These are phyloP conservation scores for Caenorhabditis uteleia DNA, from an alignment of 2,888 invertebrate genomes.

Conservation along the genomic window DNA sequence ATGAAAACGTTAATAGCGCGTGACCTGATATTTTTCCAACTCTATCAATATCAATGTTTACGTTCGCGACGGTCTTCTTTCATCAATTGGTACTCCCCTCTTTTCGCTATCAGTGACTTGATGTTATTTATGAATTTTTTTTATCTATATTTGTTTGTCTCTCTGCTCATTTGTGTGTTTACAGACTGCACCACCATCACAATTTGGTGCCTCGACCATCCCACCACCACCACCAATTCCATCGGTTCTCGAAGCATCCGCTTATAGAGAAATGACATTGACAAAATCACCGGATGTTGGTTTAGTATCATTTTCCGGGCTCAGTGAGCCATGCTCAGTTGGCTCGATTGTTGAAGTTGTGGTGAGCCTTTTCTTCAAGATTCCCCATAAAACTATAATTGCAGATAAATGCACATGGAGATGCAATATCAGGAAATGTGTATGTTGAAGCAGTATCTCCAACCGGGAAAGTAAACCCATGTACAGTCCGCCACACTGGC, in stretches of 20 bases:
- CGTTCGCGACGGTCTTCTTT: too few species aligned
- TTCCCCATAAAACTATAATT: background rate
- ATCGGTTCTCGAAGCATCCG: conserved; percentile 41
- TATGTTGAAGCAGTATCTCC: conserved; percentile 91
- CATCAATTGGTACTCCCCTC: too few species aligned
- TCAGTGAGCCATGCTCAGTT: conserved; percentile 88
- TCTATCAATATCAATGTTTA: too few species aligned
- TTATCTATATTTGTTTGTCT: too few species aligned
- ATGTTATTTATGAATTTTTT: too few species aligned
- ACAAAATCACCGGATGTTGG: conserved; percentile 45
- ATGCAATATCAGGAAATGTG: conserved; percentile 80
- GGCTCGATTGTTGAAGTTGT: conserved; percentile 94
- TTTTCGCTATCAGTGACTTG: too few species aligned
- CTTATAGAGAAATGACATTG: conserved; percentile 46
- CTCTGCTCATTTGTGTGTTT: too few species aligned
- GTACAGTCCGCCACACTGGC: conserved; percentile 77
- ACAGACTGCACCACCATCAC: conserved; percentile 19
- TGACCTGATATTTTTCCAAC: too few species aligned
- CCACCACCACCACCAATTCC: conserved; percentile 35
- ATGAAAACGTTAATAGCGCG: too few species aligned
- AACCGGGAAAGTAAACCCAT: conserved; percentile 81
- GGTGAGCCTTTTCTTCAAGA: conserved; percentile 71
- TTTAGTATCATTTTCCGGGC: conserved; percentile 77
- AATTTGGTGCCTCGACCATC: conserved; percentile 18
- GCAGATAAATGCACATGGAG: conserved; percentile 75